phyloP scores from a whole-genome alignment of 2,797 vertebrate species.

The Salarias fasciatus region DNA sequence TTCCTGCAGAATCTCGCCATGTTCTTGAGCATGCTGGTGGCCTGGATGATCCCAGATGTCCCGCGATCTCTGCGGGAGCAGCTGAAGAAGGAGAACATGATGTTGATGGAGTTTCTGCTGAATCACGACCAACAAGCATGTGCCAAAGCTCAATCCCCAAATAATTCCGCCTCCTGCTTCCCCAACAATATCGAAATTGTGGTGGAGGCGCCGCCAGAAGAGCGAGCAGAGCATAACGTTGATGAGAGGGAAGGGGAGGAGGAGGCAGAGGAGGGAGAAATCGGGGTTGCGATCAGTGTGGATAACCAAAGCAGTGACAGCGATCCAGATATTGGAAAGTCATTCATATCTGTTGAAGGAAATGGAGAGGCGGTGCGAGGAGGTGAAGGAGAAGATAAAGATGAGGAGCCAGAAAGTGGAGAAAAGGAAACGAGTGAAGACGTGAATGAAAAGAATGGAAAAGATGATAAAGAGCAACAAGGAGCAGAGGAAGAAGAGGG shows the following conservation, averaged over 20 bases:
- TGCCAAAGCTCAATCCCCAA: conserved; percentile 74
- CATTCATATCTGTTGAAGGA: conserved; percentile 36
- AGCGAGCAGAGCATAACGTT: conserved; percentile 20
- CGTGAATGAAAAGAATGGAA: conserved; percentile 8
- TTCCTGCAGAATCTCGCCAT: conserved; percentile 92
- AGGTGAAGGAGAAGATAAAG: conserved; percentile 10
- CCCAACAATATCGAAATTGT: conserved; percentile 63
- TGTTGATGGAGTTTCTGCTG: conserved; percentile 93
- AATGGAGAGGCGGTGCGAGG: conserved; percentile 1
- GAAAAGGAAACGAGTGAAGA: conserved; percentile 10
- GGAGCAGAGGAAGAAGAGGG: conserved; percentile 21
- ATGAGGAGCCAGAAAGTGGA: background rate
- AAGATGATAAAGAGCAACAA: background rate
- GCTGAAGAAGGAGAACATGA: conserved; percentile 92
- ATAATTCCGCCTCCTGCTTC: conserved; percentile 46
- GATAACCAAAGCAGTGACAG: conserved; percentile 37
- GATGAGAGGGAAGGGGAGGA: conserved; percentile 2
- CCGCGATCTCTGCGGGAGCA: conserved; percentile 94
- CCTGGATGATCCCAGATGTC: conserved; percentile 97
- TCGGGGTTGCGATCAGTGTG: conserved; percentile 34
- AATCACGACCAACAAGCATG: conserved; percentile 87
- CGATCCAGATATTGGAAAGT: conserved; percentile 53
- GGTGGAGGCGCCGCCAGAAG: conserved; percentile 61
- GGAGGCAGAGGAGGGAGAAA: conserved; percentile 39
- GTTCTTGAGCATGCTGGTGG: conserved; percentile 96